Evolutionary conservation across 2,888 invertebrate species (phyloP), one percentile per base, ranked within the genome.

Genomic region (Hypsopygia costalis): DNA sequence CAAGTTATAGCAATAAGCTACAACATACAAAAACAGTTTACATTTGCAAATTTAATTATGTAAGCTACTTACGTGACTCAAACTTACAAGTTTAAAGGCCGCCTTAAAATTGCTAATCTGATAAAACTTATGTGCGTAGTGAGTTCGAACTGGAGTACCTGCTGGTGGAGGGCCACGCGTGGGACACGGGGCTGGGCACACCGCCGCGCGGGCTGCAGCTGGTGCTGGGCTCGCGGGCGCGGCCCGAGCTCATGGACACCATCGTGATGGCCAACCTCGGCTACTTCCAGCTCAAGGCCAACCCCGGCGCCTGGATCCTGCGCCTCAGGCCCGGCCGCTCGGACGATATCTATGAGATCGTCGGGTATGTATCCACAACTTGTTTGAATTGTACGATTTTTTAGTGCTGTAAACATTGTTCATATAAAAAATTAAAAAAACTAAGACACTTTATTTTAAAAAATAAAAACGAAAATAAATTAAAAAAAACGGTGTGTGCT

Each of bases 211-310:
- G 99, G 0, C 90, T 99, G n/a, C 99, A 99, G 85, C 94, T 99
- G 44, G 95, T 96, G 2, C 88, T 99, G 35, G 98, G 98, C 32
- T 95, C 97, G 0, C 92, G 94, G 47, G 90, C 90, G n/a, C 88
- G 92, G 43, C 94, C 95, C 0, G 92, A 94, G 4, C 91, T 93
- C 52, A 95, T 96, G 55, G 99, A 99, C 80, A 99, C 99, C 10
- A 99, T 99, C 57, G 99, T 99, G n/a, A 99, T 99, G 99, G 99
- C 99, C 4, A 99, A 99, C 85, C 90, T 99, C 56, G 99, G 99
- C 8, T 99, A 99, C 83, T 99, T 99, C 90, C 89, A 89, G 85
- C 88, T 99, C 21, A 99, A 99, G 85, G 99, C 99, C 0, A 97
- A 96, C 76, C 99, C 99, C 1, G 99, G 99, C 0, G 96, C 97